phyloP scores from a whole-genome alignment of 2,888 invertebrate genomes.

The Mythimna albipuncta region DNA sequence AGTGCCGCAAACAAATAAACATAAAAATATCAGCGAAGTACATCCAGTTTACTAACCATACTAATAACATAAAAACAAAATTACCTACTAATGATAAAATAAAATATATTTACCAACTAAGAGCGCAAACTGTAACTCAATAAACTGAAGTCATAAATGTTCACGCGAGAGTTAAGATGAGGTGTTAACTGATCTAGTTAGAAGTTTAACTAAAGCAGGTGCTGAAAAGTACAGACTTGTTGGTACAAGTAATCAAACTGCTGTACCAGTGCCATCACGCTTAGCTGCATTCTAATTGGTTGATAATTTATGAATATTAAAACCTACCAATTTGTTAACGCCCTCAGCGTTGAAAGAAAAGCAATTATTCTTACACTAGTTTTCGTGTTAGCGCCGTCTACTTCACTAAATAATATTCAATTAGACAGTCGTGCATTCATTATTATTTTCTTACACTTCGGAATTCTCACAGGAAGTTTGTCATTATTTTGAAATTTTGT shows the following conservation, averaged over 20 bases:
- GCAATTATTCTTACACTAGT: constrained; percentile 28
- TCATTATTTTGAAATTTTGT: constrained; percentile 20
- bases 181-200: constrained; percentile 85
- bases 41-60: background rate
- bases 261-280: constrained; percentile 65
- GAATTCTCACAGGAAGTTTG: constrained; percentile 30
- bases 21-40: constrained; percentile 12
- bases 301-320: constrained; percentile 66
- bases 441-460: constrained; percentile 29
- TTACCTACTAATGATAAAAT: constrained; percentile 45
- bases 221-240: constrained; percentile 75
- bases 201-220: constrained; percentile 79
- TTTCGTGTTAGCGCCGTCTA: constrained; percentile 14
- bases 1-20: background rate
- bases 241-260: constrained; percentile 77
- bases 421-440: constrained; percentile 25
- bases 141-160: constrained; percentile 78
- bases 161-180: constrained; percentile 77
- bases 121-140: constrained; percentile 73
- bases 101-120: constrained; percentile 56
- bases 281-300: constrained; percentile 66
- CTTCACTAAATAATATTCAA: constrained; percentile 20
- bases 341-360: constrained; percentile 37
- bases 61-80: constrained; percentile 33
- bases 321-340: constrained; percentile 53